Evolutionary conservation across 35 echinoderm and acorn worm species (phyloP), one percentile per base, ranked within the genome.

Genomic region (Anneissia japonica): DNA sequence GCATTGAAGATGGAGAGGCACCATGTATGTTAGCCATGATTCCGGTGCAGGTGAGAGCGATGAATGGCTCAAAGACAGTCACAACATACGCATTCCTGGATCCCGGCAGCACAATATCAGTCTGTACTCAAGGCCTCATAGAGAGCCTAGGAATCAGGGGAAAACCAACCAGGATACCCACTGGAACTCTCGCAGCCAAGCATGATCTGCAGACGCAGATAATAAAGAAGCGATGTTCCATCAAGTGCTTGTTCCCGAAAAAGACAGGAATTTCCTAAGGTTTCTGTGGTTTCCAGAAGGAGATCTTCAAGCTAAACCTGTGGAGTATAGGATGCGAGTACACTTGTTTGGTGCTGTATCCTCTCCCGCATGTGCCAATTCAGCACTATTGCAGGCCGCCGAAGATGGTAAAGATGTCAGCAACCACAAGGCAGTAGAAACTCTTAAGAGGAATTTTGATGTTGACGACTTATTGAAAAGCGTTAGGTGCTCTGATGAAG

Each of bases 311-410:
- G 26, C 11, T 26, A 23, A 64, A 64, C 5, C 51, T 2, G 19
- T 19, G 11, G 84, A 80, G 14, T 86, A 77, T 35, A 33, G 84
- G 9, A 86, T 86, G 81, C 4, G 81, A 34, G 82, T 90, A 37
- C 79, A 89, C 75, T n/a, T 76, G 80, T 85, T 85, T 79, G 81
- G 81, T n/a, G 51, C 51, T 3, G 51, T 23, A 23, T 64, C 51
- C 10, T 64, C 51, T 2, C 19, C 51, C 1, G 51, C 51, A 64
- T 64, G 51, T 23, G 51, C 21, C 19, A 64, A 64, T 64, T 64
- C 19, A 64, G 19, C 51, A 2, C 51, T 64, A 2, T 2, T 19
- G 19, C 51, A 64, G 26, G 26, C 19, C 2, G 51, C 51, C 11
- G 51, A 64, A 64, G 51, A 64, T 23, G 33, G 88, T 2, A 64